phyloP scores from a whole-genome alignment of 2,113 vertebrate species.

The Coregonus clupeaformis region DNA sequence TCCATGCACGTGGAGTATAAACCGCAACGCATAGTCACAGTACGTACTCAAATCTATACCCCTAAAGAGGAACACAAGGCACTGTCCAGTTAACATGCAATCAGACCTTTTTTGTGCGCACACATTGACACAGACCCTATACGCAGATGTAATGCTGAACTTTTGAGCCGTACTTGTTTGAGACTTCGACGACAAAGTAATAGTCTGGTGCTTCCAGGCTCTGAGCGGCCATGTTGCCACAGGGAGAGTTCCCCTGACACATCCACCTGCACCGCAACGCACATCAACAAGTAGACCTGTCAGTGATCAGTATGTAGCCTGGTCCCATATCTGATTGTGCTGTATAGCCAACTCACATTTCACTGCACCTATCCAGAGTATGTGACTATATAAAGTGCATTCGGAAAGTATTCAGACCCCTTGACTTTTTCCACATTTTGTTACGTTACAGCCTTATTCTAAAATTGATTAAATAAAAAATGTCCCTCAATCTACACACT shows the following conservation, averaged over 20 bases:
- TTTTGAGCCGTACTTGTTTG: slow-evolving; percentile 17
- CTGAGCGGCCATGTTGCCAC: slow-evolving; percentile 1
- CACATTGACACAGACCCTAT: not conserved
- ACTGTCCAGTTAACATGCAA: not conserved
- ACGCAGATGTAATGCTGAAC: not conserved
- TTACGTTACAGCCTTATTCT: too few species aligned
- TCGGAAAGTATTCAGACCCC: too few species aligned
- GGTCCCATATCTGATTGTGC: too few species aligned
- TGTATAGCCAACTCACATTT: too few species aligned
- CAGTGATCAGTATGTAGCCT: not conserved
- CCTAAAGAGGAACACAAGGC: not conserved
- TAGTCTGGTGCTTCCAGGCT: slow-evolving; percentile 5
- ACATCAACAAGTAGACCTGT: not conserved
- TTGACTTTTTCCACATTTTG: too few species aligned
- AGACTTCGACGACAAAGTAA: slow-evolving; percentile 28
- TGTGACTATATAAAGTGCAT: too few species aligned
- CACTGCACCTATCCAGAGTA: too few species aligned
- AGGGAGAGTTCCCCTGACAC: slow-evolving; percentile 27
- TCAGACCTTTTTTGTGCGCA: not conserved
- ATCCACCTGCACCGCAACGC: slow-evolving; percentile 18
- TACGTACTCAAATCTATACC: slow-evolving; percentile 12
- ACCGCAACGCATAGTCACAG: slow-evolving; percentile 10
- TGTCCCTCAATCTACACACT: too few species aligned
- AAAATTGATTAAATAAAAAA: too few species aligned
- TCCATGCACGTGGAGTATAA: slow-evolving; percentile 6